A percentile compares a stretch with the other conserved stretches of the same genome.
Evolutionary conservation across 2,797 vertebrate species (phyloP).

Genomic region (Galaxias olidus): DNA sequence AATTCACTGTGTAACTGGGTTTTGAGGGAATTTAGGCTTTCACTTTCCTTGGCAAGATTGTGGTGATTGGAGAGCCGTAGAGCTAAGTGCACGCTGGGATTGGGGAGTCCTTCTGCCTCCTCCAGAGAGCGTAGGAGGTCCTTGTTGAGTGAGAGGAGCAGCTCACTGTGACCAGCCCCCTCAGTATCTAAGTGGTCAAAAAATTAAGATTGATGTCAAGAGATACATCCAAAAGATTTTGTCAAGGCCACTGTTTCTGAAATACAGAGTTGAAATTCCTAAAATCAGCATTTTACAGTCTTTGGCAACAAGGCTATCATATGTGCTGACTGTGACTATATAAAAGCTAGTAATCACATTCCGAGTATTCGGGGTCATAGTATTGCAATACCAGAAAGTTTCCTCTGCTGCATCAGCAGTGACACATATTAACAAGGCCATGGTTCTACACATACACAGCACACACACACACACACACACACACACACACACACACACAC

Average conservation of each 20-base stretch:
- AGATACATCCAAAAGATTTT: no score
- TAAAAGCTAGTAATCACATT: background rate
- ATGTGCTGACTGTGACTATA: background rate
- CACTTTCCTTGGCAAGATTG: constrained; percentile 67
- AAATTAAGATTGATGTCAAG: background rate
- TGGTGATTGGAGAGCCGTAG: constrained; percentile 84
- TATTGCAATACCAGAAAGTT: constrained; percentile 3
- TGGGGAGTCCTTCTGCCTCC: constrained; percentile 59
- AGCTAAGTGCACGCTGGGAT: constrained; percentile 87
- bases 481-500: no score
- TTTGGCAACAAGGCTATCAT: background rate
- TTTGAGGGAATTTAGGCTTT: constrained; percentile 78
- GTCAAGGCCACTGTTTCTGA: no score
- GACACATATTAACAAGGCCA: background rate
- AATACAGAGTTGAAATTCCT: background rate
- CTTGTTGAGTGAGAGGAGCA: constrained; percentile 72
- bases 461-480: no score
- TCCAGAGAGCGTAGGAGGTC: constrained; percentile 76
- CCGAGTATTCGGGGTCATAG: background rate
- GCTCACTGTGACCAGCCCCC: constrained; percentile 47
- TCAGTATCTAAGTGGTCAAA: constrained; percentile 34
- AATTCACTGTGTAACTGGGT: constrained; percentile 68
- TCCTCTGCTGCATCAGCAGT: constrained; percentile 22
- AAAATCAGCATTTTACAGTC: no score
- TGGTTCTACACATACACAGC: background rate